Evolutionary conservation across 2,888 invertebrate genomes (phyloP).

Genomic region (Hermaeophaga mercurialis): DNA sequence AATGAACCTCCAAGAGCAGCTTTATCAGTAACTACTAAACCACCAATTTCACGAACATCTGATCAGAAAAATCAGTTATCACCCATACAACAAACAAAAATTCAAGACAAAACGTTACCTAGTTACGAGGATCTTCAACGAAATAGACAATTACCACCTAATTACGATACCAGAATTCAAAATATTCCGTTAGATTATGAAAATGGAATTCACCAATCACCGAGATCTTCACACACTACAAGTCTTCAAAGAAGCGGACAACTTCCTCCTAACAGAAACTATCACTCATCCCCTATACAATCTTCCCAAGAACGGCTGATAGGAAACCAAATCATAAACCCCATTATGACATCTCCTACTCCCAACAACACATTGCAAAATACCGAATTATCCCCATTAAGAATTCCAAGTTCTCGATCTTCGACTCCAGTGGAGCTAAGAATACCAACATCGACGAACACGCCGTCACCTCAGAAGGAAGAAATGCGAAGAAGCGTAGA

Average conservation of each 20-base stretch:
- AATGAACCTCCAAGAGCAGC: slow-evolving; percentile 19
- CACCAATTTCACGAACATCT: slow-evolving; percentile 35
- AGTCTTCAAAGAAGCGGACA: not conserved
- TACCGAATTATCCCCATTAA: slow-evolving; percentile 20
- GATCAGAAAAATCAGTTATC: slow-evolving; percentile 15
- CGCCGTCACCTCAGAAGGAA: slow-evolving; percentile 59
- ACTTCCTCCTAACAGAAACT: slow-evolving; percentile 28
- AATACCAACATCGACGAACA: slow-evolving; percentile 35
- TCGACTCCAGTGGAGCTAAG: slow-evolving; percentile 39
- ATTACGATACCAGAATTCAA: slow-evolving; percentile 2
- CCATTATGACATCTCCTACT: slow-evolving; percentile 37
- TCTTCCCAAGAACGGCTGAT: slow-evolving; percentile 38
- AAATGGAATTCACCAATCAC: slow-evolving; percentile 6
- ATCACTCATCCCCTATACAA: slow-evolving; percentile 34
- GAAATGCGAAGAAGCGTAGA: slow-evolving; percentile 66
- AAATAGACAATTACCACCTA: slow-evolving; percentile 1
- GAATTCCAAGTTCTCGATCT: slow-evolving; percentile 29
- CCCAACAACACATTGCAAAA: slow-evolving; percentile 34
- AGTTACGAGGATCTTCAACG: slow-evolving; percentile 2
- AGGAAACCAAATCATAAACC: not conserved
- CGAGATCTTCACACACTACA: not conserved
- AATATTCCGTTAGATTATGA: slow-evolving; percentile 8
- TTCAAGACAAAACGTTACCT: not conserved
- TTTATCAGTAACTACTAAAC: slow-evolving; percentile 34
- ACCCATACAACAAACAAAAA: not conserved